phyloP scores from a whole-genome alignment of 2,797 vertebrate genomes.

The Poliocrania exsul region DNA sequence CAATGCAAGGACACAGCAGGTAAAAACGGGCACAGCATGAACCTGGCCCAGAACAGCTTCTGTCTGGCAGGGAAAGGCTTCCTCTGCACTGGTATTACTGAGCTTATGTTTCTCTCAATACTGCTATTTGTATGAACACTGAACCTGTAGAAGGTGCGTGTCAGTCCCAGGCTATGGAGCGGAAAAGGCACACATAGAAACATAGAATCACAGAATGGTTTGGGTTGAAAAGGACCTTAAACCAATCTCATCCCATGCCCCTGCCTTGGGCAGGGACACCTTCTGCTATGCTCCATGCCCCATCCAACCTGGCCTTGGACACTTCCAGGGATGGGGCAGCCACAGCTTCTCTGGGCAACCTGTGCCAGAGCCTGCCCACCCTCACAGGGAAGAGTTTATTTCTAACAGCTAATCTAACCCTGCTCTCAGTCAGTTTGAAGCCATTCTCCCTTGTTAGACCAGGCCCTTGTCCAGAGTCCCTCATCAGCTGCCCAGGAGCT shows the following conservation, averaged over 20 bases:
- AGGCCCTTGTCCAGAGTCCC: background rate
- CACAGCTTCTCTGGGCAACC: background rate
- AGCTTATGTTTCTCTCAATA: background rate
- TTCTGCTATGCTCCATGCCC: background rate
- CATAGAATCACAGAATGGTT: background rate
- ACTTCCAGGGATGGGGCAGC: background rate
- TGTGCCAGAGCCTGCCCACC: rapidly evolving
- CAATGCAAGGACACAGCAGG: background rate
- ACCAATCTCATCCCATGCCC: background rate
- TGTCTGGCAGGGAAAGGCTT: background rate
- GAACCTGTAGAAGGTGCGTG: background rate
- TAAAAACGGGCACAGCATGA: background rate
- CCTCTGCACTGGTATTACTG: background rate
- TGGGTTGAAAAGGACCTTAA: background rate
- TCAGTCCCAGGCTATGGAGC: background rate
- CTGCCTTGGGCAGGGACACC: background rate
- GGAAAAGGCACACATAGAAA: background rate
- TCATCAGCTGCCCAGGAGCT: background rate
- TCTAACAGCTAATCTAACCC: background rate
- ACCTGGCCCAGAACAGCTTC: background rate
- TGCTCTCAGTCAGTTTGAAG: background rate
- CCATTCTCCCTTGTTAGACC: background rate
- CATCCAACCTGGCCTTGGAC: rapidly evolving
- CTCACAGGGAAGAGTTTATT: background rate
- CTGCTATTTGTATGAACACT: background rate